Evolutionary conservation across 2,113 vertebrate species (phyloP).

Genomic region (Pachycephala philippinensis): DNA sequence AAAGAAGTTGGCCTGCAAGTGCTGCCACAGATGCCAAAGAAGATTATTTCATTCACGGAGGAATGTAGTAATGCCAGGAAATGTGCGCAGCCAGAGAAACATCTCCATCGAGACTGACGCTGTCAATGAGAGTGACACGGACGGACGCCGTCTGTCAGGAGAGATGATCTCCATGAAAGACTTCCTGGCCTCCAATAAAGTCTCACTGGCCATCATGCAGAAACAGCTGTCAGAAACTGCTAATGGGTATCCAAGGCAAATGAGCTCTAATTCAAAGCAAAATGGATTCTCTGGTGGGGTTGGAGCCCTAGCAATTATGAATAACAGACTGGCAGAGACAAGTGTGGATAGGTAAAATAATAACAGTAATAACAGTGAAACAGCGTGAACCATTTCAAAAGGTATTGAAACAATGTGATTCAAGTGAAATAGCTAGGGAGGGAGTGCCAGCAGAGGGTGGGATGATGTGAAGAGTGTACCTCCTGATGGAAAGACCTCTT

Average conservation of each 20-base stretch:
- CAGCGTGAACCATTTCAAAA: background rate
- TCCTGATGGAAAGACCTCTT: background rate
- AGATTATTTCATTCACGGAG: conserved; percentile 74
- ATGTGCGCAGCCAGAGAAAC: conserved; percentile 73
- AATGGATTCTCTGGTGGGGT: conserved; percentile 91
- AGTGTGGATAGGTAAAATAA: conserved; percentile 84
- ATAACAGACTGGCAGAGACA: conserved; percentile 93
- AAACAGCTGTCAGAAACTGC: conserved; percentile 92
- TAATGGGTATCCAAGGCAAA: conserved; percentile 80
- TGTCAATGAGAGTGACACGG: conserved; percentile 86
- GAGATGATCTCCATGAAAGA: conserved; percentile 97
- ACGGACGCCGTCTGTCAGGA: conserved; percentile 87
- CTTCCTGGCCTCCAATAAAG: conserved; percentile 90
- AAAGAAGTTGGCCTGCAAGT: conserved; percentile 76
- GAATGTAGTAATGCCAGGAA: conserved; percentile 86
- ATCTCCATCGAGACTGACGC: conserved; percentile 87
- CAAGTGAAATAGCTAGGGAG: background rate
- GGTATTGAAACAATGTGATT: background rate
- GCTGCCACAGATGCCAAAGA: conserved; percentile 76
- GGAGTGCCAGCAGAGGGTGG: background rate
- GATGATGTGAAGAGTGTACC: background rate
- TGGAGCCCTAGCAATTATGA: conserved; percentile 95
- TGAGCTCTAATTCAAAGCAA: conserved; percentile 71
- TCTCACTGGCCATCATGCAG: conserved; percentile 91
- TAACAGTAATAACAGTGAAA: background rate